These are phyloP conservation scores for Caenorhabditis panamensis DNA, from an alignment of 2,888 invertebrate genomes.

Conservation along the genomic window DNA sequence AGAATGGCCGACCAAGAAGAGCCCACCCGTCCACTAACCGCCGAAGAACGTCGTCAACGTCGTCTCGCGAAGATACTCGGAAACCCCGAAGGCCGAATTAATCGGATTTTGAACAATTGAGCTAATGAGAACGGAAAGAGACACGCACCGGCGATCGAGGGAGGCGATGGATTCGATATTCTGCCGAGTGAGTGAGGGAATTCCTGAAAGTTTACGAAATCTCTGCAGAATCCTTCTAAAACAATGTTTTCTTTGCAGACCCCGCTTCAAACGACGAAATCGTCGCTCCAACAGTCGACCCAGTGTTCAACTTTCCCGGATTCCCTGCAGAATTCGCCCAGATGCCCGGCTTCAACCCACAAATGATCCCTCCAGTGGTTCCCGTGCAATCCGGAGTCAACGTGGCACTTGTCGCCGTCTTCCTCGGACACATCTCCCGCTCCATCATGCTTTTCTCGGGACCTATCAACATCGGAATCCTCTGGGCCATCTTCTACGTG, in stretches of 20 bases:
- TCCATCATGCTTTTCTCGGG: conserved; percentile 50
- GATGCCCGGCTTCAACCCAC: conserved; percentile 15
- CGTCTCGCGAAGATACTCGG: conserved; percentile 64
- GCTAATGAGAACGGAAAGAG: conserved; percentile 52
- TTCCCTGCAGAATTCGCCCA: conserved; percentile 24
- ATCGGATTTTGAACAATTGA: conserved; percentile 68
- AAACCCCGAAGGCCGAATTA: conserved; percentile 62
- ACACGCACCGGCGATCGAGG: conserved; percentile 69
- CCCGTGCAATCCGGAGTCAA: conserved; percentile 27
- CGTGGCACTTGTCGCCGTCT: conserved; percentile 39
- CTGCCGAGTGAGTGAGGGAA: conserved; percentile 24
- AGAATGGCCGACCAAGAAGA: conserved; percentile 38
- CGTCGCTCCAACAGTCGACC: not conserved
- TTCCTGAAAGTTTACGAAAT: not conserved
- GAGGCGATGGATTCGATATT: conserved; percentile 67
- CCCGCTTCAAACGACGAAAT: not conserved
- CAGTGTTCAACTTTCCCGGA: conserved; percentile 12
- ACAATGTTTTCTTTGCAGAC: not conserved
- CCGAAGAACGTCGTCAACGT: conserved; percentile 65
- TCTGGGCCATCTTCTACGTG: conserved; percentile 54
- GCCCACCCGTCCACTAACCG: conserved; percentile 46
- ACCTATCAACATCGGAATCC: conserved; percentile 51
- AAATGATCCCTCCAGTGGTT: not conserved
- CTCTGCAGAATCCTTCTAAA: not conserved
- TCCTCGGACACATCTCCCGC: conserved; percentile 42